These are phyloP conservation scores for Scolopax bukidnonensis DNA, from an alignment of 2,797 vertebrate genomes.

Conservation along the genomic window DNA sequence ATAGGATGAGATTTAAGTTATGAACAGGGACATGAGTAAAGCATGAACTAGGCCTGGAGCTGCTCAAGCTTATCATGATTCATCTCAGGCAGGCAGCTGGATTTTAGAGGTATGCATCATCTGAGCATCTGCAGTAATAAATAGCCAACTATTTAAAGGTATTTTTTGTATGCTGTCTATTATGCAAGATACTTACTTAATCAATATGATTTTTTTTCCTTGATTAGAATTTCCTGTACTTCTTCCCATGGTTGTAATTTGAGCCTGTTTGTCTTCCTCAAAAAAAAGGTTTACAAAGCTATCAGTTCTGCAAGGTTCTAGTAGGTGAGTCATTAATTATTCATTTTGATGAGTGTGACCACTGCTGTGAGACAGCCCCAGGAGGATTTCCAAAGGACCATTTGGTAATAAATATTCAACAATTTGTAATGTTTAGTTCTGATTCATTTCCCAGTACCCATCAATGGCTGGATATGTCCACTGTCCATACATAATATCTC, in stretches of 20 bases:
- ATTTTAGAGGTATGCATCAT: not conserved
- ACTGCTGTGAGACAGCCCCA: not conserved
- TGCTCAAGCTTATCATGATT: not conserved
- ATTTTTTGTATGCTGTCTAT: not conserved
- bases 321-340: conserved; percentile 41
- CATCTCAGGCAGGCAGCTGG: fast-evolving
- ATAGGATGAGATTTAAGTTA: not conserved
- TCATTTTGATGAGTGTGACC: conserved; percentile 1
- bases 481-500: conserved; percentile 2
- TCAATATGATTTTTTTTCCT: not conserved
- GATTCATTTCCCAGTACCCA: not conserved
- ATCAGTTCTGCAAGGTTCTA: not conserved
- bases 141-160: not conserved
- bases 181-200: not conserved
- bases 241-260: not conserved
- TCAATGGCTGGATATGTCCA: not conserved
- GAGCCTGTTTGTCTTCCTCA: not conserved
- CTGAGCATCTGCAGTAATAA: not conserved
- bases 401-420: conserved; percentile 67
- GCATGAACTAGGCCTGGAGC: not conserved
- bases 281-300: not conserved
- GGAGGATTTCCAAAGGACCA: conserved; percentile 15
- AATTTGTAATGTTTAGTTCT: conserved; percentile 45
- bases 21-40: not conserved
- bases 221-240: not conserved